Evolutionary conservation across 2,113 vertebrate genomes (phyloP).

Genomic region (Riparia riparia): DNA sequence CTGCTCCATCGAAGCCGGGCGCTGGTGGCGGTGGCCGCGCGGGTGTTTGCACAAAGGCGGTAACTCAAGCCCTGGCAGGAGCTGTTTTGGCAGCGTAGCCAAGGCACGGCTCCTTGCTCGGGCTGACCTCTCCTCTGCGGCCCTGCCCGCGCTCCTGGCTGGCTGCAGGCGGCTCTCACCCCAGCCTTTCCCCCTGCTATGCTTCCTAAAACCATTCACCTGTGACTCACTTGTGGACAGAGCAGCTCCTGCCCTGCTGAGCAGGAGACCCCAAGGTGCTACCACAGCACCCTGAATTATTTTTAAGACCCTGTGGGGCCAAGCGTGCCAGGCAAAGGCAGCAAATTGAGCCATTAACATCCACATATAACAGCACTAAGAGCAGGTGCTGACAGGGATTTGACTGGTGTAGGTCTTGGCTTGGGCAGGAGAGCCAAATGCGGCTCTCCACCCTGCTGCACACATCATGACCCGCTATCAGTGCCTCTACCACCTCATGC

Average conservation of each 20-base stretch:
- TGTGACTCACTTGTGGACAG: rapidly evolving
- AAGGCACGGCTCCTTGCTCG: conserved; percentile 19
- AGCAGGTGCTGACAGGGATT: neutral
- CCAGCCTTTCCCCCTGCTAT: neutral
- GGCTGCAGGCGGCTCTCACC: neutral
- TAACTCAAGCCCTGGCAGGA: conserved; percentile 24
- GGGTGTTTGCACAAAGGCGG: conserved; percentile 41
- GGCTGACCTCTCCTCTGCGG: neutral
- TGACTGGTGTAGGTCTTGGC: neutral
- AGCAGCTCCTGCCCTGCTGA: neutral
- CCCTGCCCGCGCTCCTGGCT: neutral
- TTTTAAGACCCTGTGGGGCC: neutral
- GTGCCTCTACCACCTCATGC: neutral
- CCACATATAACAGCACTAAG: neutral
- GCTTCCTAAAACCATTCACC: neutral
- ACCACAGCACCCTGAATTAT: rapidly evolving
- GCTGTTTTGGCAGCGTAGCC: conserved; percentile 54
- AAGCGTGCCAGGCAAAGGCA: neutral
- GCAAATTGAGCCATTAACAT: neutral
- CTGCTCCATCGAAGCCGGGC: neutral
- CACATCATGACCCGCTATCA: rapidly evolving
- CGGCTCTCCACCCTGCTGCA: neutral
- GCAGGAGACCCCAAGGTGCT: neutral
- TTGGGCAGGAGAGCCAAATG: neutral
- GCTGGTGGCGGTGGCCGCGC: neutral